These are phyloP conservation scores for Prochilodus magdalenae DNA, from an alignment of 2,113 vertebrate genomes.

Conservation along the genomic window DNA sequence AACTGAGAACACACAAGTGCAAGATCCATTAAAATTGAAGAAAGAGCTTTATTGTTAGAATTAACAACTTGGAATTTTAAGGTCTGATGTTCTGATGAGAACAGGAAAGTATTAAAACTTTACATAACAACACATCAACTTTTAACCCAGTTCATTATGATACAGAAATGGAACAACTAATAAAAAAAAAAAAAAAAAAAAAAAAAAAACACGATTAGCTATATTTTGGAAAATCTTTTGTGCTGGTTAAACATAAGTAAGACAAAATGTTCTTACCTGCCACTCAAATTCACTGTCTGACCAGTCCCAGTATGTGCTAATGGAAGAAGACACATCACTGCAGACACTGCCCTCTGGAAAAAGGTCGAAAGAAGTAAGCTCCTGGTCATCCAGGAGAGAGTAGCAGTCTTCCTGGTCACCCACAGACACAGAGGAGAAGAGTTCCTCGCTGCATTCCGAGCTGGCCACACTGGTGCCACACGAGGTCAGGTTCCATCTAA, in stretches of 20 bases:
- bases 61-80: background rate
- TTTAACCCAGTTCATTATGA: background rate
- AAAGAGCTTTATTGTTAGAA: too few relatives aligned
- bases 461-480: conserved; percentile 97
- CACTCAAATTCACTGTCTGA: conserved; percentile 99
- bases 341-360: conserved; percentile 98
- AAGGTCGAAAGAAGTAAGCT: conserved; percentile 94
- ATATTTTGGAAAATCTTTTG: background rate
- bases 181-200: background rate
- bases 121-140: background rate
- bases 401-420: conserved; percentile 97
- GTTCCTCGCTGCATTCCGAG: conserved; percentile 97
- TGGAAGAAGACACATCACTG: conserved; percentile 98
- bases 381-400: conserved; percentile 95
- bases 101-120: too few relatives aligned
- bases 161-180: background rate
- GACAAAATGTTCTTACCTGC: conserved; percentile 93
- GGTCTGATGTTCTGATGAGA: background rate
- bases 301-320: conserved; percentile 99
- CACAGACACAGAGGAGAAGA: conserved; percentile 95
- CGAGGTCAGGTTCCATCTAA: conserved; percentile 95
- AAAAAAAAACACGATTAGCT: too few relatives aligned
- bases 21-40: too few relatives aligned
- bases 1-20: conserved; percentile 74
- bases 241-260: background rate